Evolutionary conservation across 2,888 invertebrate species (phyloP).

Genomic region (Tribolium freemani): DNA sequence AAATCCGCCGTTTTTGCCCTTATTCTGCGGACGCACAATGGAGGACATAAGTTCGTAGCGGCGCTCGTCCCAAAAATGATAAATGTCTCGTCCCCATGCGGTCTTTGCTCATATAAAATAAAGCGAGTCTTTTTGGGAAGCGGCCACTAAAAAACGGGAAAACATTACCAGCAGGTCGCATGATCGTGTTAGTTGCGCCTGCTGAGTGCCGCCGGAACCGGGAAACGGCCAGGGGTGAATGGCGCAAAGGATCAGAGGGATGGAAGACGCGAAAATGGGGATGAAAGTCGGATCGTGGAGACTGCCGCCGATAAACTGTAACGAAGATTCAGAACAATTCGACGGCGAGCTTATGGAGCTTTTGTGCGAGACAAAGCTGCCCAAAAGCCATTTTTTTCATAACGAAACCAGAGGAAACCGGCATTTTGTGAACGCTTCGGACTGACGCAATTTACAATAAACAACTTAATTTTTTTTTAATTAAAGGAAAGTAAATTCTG

Average conservation of each 20-base stretch:
- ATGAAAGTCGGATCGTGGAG: slow-evolving; percentile 40
- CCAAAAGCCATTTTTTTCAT: neutral
- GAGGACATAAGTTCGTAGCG: slow-evolving; percentile 60
- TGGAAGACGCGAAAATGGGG: slow-evolving; percentile 14
- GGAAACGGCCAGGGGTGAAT: slow-evolving; percentile 53
- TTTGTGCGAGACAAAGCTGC: neutral
- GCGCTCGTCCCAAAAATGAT: slow-evolving; percentile 57
- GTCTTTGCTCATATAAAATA: slow-evolving; percentile 63
- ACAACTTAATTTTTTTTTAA: too few species aligned
- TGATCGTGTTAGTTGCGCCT: slow-evolving; percentile 67
- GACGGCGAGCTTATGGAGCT: slow-evolving; percentile 6
- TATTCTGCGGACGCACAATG: slow-evolving; percentile 46
- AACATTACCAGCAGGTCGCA: slow-evolving; percentile 69
- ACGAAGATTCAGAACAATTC: slow-evolving; percentile 20
- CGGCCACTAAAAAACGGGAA: slow-evolving; percentile 65
- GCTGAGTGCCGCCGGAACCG: slow-evolving; percentile 64
- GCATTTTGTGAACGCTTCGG: too few species aligned
- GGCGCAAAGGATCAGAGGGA: slow-evolving; percentile 27
- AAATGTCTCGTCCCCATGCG: slow-evolving; percentile 64
- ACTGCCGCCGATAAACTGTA: slow-evolving; percentile 37
- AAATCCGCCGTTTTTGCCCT: slow-evolving; percentile 3
- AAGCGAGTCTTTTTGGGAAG: slow-evolving; percentile 62
- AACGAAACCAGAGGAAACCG: too few species aligned
- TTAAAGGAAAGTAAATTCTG: too few species aligned
- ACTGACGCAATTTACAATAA: too few species aligned